These are phyloP conservation scores for Genyomyrus donnyi DNA, from an alignment of 2,113 vertebrate genomes.

Conservation along the genomic window DNA sequence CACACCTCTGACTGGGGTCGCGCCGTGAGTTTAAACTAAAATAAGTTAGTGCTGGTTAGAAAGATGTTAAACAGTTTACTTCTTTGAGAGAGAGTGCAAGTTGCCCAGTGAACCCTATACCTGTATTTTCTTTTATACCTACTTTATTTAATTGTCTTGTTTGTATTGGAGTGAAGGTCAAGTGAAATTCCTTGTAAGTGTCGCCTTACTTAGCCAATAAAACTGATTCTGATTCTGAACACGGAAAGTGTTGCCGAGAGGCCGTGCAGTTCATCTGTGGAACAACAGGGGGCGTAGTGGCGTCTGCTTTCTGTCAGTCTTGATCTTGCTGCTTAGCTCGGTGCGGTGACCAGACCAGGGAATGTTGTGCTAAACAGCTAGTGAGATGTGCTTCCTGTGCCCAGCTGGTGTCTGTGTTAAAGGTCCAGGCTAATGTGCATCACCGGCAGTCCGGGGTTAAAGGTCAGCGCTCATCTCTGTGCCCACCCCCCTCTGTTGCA, in stretches of 20 bases:
- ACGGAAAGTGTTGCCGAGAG: not conserved
- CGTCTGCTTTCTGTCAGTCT: not conserved
- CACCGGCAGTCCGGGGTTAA: not conserved
- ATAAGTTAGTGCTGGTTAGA: not conserved
- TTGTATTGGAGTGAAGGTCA: too few species aligned
- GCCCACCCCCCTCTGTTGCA: conserved; percentile 42
- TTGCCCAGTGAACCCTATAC: not conserved
- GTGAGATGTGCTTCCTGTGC: not conserved
- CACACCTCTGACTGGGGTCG: not conserved
- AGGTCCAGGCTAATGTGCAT: not conserved
- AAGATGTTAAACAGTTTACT: not conserved
- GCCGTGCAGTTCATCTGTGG: not conserved
- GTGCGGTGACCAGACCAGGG: not conserved
- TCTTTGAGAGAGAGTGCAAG: not conserved
- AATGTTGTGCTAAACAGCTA: not conserved
- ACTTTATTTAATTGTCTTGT: not conserved
- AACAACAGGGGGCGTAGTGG: not conserved
- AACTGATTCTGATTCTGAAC: not conserved
- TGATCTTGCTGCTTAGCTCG: not conserved
- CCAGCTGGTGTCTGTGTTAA: not conserved
- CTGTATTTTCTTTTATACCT: too few species aligned
- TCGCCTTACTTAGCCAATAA: too few species aligned
- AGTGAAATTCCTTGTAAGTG: too few species aligned
- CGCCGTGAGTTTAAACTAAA: not conserved
- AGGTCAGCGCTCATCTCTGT: not conserved